Evolutionary conservation across 64 coral and sea anemone species (phyloP), one percentile per base, ranked within the genome.

Genomic region (Acropora yongei): DNA sequence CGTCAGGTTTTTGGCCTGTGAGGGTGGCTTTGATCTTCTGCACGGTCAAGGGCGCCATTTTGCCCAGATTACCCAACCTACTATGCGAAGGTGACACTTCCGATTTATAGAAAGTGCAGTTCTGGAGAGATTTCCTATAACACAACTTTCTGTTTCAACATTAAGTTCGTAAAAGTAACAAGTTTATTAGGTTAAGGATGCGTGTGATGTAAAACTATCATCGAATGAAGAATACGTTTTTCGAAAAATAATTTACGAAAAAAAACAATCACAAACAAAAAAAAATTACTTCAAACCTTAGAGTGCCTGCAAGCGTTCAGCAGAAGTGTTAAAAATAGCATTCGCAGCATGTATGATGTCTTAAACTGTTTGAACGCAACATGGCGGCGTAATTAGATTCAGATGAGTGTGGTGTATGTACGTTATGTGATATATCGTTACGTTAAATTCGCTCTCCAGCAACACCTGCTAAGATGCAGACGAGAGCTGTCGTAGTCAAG

Each of bases 1-100:
- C 94, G 47, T 99, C 74, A 6, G 57, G 79, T 60, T 93, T 77
- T 42, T 88, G 47, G 44, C 97, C 97, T 78, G 97, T 89, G 77
- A 99, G 93, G 19, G 94, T 68, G 5, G 92, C 79, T 40, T 91
- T 93, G 17, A 99, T 68, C 92, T 99, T 99, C 88, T 93, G 84
- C 49, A 99, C 84, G 13, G 97, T 99, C 50, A 88, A 91, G 58
- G 97, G 97, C 94, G 94, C 97, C 97, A 99, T 99, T 78, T 99
- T 99, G 77, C 68, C 20, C 30, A 77, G 43, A 47, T 68, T 78
- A 90, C 87, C 92, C 95, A 83, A 73, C 19, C 69, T 76, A 49
- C 95, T 44, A 14, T 48, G 90, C 78, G 80, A 66, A 69, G 42
- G 72, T 20, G 20, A 8, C 5, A 8, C 8, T 41, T 8, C 17